phyloP scores from a whole-genome alignment of 2,113 vertebrate species.

The Strigops habroptila region DNA sequence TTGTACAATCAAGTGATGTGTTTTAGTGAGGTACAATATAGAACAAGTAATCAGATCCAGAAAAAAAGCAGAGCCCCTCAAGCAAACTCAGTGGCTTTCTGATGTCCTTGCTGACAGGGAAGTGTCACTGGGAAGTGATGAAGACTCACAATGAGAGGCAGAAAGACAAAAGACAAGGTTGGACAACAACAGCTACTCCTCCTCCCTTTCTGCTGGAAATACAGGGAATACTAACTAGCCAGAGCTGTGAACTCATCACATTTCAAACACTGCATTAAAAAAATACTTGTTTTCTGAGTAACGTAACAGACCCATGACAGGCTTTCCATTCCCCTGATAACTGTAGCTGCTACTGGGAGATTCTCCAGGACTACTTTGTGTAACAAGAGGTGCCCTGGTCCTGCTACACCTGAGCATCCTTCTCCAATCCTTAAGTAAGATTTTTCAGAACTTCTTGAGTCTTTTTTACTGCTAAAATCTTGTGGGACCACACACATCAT shows the following conservation, averaged over 20 bases:
- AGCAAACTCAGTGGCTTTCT: neutral
- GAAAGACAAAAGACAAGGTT: neutral
- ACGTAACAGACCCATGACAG: neutral
- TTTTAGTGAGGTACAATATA: neutral
- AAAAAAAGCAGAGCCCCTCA: neutral
- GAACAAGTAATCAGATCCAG: neutral
- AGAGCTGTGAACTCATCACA: neutral
- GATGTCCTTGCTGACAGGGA: neutral
- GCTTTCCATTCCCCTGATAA: neutral
- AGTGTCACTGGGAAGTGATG: neutral
- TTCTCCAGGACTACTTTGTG: neutral
- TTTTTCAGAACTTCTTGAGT: neutral
- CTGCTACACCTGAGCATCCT: neutral
- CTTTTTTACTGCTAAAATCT: neutral
- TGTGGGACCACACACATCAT: neutral
- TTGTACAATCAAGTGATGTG: neutral
- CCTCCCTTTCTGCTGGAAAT: neutral
- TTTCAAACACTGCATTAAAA: neutral
- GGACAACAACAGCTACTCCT: neutral
- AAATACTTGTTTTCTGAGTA: neutral
- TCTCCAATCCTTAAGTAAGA: neutral
- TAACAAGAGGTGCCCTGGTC: neutral
- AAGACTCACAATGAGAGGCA: neutral
- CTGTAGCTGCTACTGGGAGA: neutral
- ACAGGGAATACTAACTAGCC: neutral